Percentiles rank a stretch among this genome's conserved stretches.
These are phyloP conservation scores for Hoplostethus atlanticus DNA, from an alignment of 2,797 vertebrate species.

Conservation along the genomic window DNA sequence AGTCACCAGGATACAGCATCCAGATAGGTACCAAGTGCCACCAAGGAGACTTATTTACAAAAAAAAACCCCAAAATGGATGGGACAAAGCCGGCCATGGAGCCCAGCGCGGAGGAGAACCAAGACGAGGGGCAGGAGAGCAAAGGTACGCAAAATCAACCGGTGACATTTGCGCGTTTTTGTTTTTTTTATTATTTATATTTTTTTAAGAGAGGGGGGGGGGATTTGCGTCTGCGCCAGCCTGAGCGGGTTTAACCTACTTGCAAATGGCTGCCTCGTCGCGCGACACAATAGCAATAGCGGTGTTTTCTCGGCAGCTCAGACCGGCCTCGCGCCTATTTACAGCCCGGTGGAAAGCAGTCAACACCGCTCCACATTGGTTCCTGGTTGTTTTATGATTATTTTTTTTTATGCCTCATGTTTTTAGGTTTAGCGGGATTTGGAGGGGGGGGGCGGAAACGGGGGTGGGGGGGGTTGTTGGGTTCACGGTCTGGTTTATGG, in stretches of 20 bases:
- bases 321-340: constrained; percentile 24
- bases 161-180: constrained; percentile 48
- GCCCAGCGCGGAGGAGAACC: constrained; percentile 94
- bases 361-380: neutral
- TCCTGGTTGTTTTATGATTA: constrained; percentile 10
- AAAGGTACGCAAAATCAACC: constrained; percentile 88
- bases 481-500: constrained; percentile 46
- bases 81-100: constrained; percentile 98
- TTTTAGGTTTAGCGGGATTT: constrained; percentile 31
- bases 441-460: constrained; percentile 9
- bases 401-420: neutral
- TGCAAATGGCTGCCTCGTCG: constrained; percentile 65
- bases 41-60: constrained; percentile 87
- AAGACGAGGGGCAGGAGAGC: constrained; percentile 96
- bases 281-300: constrained; percentile 70
- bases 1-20: constrained; percentile 75
- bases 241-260: constrained; percentile 75
- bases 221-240: constrained; percentile 78
- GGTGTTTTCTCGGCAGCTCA: neutral
- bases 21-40: constrained; percentile 65
- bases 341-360: neutral
- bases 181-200: neutral
- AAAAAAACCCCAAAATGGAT: constrained; percentile 84
- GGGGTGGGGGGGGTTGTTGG: constrained; percentile 26
- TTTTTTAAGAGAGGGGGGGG: constrained; percentile 32